These are phyloP conservation scores for Neoitamus cyanurus DNA, from an alignment of 2,888 invertebrate genomes.

Conservation along the genomic window DNA sequence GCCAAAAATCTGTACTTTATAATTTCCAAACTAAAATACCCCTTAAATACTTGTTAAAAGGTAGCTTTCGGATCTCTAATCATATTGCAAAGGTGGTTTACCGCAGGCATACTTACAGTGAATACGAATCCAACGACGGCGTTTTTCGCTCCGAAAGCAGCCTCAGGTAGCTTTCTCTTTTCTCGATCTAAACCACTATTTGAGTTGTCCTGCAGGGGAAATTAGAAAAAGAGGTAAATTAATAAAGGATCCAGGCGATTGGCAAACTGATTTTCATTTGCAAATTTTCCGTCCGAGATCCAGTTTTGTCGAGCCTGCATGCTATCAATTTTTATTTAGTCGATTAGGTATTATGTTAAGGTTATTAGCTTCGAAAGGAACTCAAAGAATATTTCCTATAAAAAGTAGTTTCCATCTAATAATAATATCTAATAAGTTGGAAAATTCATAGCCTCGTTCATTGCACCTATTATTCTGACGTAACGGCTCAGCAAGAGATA, in stretches of 20 bases:
- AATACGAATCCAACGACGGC: conserved; percentile 85
- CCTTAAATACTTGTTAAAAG: neutral
- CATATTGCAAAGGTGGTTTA: neutral
- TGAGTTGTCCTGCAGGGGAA: conserved; percentile 65
- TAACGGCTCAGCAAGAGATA: neutral
- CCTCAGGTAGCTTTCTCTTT: conserved; percentile 79
- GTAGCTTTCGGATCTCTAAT: neutral
- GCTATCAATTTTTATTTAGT: no score
- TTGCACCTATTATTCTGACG: neutral
- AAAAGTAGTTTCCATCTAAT: no score
- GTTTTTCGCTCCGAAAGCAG: conserved; percentile 79
- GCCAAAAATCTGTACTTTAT: no score
- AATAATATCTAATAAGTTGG: no score
- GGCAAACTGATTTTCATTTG: neutral
- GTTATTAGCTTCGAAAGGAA: neutral
- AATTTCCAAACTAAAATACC: neutral
- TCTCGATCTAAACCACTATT: conserved; percentile 71
- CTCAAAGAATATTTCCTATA: no score
- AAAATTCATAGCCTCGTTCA: neutral
- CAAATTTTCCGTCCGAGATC: no score
- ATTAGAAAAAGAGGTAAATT: neutral
- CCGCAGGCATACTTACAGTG: conserved; percentile 74
- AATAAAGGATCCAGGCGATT: neutral
- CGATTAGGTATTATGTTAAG: no score
- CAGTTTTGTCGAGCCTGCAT: no score